Base-by-base conservation (phyloP, 2,888 invertebrate species). In the Margaritifera margaritifera region DNA sequence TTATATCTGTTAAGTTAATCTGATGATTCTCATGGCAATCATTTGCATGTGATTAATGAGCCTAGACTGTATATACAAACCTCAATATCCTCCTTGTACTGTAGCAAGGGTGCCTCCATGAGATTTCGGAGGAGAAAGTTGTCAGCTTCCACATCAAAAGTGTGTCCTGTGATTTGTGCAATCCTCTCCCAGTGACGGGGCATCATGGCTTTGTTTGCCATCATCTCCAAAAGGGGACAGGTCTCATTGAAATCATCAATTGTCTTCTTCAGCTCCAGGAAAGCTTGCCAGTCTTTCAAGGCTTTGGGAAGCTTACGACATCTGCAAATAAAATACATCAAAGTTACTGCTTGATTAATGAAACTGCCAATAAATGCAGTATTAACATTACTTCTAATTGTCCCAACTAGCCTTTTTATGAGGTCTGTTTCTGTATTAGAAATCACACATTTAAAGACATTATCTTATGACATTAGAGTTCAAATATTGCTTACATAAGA, bases 221-320 rank as follows among this genome's bases (percentile, higher is more conserved):
- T 98, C 83, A 98, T 91, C 89, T 98, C 98, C 76, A 98, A 91
- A 42, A 98, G 91, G 0, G 98, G 98, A 86, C 97, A 98, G 94
- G 97, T 97, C 88, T 98, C 98, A 89, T 97, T 98, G 90, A 98
- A 98, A 88, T 98, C 98, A 86, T 98, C 98, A 74, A 98, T 97
- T 0, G 97, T 98, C 87, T 97, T 96, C 89, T 98, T 97, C 62
- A 98, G 92, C 0, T 98, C 97, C 88, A 95, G 96, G 91, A 97
- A 98, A 0, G 98, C 98, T 4, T 98, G 97, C 98, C 98, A 98
- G 89, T 98, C 98, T 82, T 92, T 93, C 72, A 93, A 84, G 19
- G 95, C 97, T 89, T 98, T 98, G 0, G 98, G 98, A 62, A 98
- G 91, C 89, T 98, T 98, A 22, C 98, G 93, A 86, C 98, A 98